These are phyloP conservation scores for Cataglyphis rosenhaueri DNA, from an alignment of 2,888 invertebrate genomes.

Conservation along the genomic window DNA sequence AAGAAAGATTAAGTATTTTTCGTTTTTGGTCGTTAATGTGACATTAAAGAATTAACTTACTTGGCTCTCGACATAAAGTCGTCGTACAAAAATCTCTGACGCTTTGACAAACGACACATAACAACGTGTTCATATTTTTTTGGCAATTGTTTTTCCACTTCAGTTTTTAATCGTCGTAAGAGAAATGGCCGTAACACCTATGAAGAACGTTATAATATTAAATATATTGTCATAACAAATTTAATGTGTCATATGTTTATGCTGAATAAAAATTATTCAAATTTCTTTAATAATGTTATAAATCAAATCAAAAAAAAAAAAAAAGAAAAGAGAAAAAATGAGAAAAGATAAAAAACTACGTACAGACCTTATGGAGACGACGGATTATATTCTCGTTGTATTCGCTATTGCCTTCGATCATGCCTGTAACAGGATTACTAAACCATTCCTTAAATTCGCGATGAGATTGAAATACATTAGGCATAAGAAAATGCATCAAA, in stretches of 20 bases:
- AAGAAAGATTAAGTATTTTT: conserved; percentile 7
- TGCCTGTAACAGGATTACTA: conserved; percentile 97
- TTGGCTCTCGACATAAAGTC: conserved; percentile 99
- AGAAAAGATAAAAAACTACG: conserved; percentile 80
- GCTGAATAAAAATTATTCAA: neutral
- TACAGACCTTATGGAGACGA: conserved; percentile 93
- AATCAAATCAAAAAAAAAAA: neutral
- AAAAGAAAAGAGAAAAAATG: neutral
- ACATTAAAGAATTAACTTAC: conserved; percentile 86
- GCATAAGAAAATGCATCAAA: conserved; percentile 99
- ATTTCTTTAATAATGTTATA: neutral
- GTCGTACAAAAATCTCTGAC: conserved; percentile 98
- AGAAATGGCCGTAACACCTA: conserved; percentile 97
- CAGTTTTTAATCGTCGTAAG: conserved; percentile 95
- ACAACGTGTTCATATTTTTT: conserved; percentile 98
- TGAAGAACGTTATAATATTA: conserved; percentile 62
- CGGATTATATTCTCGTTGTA: conserved; percentile 96
- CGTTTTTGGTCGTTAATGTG: conserved; percentile 19
- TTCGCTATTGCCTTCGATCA: conserved; percentile 97
- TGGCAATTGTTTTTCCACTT: conserved; percentile 99
- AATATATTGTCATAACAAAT: conserved; percentile 29
- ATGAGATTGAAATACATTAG: conserved; percentile 98
- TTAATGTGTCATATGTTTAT: neutral
- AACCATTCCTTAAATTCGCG: conserved; percentile 99
- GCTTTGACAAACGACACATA: conserved; percentile 96